Base-by-base conservation (phyloP, 53 echinoderm and acorn worm genomes). In the Crossaster papposus region DNA sequence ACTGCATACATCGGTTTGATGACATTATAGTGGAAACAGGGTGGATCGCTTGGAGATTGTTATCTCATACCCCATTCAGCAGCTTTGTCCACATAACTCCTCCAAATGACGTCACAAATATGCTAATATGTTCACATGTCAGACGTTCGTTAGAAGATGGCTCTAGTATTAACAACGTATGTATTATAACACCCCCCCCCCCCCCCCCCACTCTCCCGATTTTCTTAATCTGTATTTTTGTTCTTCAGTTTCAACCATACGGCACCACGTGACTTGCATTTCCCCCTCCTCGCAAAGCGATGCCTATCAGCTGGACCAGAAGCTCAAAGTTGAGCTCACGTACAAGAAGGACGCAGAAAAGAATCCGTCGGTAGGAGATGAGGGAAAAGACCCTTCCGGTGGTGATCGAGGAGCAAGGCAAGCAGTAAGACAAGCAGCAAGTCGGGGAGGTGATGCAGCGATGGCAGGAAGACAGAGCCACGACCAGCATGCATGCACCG, bases 261-360 rank as follows among this genome's bases (percentile, higher is more conserved):
- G 28, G 26, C 65, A 89, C 70, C 79, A 79, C 33, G 32, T 6
- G 0, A 35, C 71, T 23, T 80, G 89, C 51, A 29, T 79, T 26
- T 38, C 89, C 3, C 70, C 2, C 5, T 24, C 9, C 3, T 51
- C 31, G 89, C 65, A 80, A 38, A 18, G 80, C 38, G 80, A 89
- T 30, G 89, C 89, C 22, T 89, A 89, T n/a, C 80, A 89, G 71
- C 6, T 29, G 5, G 89, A 89, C 79, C 65, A 30, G 23, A 70
- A 89, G 29, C 70, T 89, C n/a, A 68, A 68, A 15, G 70, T 89
- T 36, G 80, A 70, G 15, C 53, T 54, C 70, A 65, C 36, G 23
- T 79, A 71, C 53, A 72, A 80, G 9, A 2, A 74, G 7, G 54
- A 26, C 71, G 2, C 22, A 8, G 74, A 52, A 2, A 32, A 33